phyloP scores from a whole-genome alignment of 2,888 invertebrate genomes.

The Xestobium rufovillosum region DNA sequence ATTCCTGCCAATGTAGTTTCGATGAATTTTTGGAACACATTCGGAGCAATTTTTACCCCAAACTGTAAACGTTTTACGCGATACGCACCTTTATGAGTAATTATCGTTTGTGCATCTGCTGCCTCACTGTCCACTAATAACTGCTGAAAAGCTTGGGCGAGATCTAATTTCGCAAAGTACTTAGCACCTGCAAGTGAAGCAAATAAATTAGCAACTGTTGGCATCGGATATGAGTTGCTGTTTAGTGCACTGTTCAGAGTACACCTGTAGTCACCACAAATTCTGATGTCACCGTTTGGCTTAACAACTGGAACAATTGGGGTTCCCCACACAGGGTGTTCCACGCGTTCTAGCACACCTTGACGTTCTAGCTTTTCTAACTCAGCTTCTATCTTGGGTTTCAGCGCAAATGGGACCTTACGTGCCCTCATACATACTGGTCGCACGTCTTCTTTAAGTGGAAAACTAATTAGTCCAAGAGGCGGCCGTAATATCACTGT shows the following conservation, averaged over 20 bases:
- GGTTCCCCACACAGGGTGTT: constrained; percentile 26
- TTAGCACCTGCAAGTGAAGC: constrained; percentile 26
- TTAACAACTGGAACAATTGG: constrained; percentile 28
- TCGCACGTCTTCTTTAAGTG: constrained; percentile 6
- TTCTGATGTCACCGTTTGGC: constrained; percentile 23
- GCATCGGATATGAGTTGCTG: constrained; percentile 23
- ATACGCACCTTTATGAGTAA: constrained; percentile 33
- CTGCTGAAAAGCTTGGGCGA: constrained; percentile 35
- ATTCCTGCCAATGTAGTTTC: constrained; percentile 10
- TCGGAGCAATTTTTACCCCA: constrained; percentile 16
- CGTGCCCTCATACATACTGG: constrained; percentile 14
- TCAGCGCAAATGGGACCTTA: constrained; percentile 20
- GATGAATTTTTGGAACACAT: constrained; percentile 12
- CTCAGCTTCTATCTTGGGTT: constrained; percentile 19
- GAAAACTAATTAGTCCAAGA: too few relatives aligned
- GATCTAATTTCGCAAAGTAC: constrained; percentile 35
- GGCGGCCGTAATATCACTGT: too few relatives aligned
- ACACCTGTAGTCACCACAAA: constrained; percentile 27
- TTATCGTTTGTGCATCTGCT: constrained; percentile 30
- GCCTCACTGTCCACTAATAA: constrained; percentile 30
- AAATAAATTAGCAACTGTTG: too few relatives aligned
- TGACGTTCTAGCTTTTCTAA: constrained; percentile 22
- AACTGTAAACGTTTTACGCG: constrained; percentile 26
- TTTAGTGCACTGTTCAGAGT: constrained; percentile 31
- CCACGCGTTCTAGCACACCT: constrained; percentile 22